A percentile compares a stretch with the other conserved stretches of the same genome.
phyloP scores from a whole-genome alignment of 2,797 vertebrate species.

The Thaleichthys pacificus region DNA sequence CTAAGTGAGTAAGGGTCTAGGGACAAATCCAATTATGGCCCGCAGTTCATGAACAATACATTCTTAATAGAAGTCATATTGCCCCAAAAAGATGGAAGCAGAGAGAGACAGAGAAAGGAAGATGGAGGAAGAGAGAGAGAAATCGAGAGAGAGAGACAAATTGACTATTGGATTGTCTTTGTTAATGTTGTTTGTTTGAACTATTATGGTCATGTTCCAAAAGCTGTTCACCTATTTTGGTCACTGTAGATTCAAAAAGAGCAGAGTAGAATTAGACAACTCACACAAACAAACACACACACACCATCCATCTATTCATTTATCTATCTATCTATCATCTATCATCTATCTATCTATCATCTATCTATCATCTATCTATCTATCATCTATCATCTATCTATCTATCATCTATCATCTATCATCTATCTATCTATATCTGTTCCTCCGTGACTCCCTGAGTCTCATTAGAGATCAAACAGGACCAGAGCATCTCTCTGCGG shows the following conservation, averaged over 20 bases:
- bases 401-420: not conserved
- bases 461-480: slow-evolving; percentile 9
- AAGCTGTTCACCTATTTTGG: not conserved
- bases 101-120: not conserved
- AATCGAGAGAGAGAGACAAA: not conserved
- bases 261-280: slow-evolving; percentile 16
- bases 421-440: not conserved
- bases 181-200: slow-evolving; percentile 12
- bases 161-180: slow-evolving; percentile 7
- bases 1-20: slow-evolving; percentile 72
- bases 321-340: no score
- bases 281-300: slow-evolving; percentile 49
- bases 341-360: no score
- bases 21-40: slow-evolving; percentile 65
- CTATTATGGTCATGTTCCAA: not conserved
- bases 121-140: not conserved
- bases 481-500: not conserved
- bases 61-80: slow-evolving; percentile 68
- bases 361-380: not conserved
- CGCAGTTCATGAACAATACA: slow-evolving; percentile 75
- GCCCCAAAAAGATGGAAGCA: slow-evolving; percentile 23
- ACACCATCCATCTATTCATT: not conserved
- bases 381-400: not conserved
- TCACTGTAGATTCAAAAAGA: not conserved
- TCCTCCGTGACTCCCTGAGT: not conserved